Base-by-base conservation (phyloP, 2,113 vertebrate species). In the Glaucomys volans region DNA sequence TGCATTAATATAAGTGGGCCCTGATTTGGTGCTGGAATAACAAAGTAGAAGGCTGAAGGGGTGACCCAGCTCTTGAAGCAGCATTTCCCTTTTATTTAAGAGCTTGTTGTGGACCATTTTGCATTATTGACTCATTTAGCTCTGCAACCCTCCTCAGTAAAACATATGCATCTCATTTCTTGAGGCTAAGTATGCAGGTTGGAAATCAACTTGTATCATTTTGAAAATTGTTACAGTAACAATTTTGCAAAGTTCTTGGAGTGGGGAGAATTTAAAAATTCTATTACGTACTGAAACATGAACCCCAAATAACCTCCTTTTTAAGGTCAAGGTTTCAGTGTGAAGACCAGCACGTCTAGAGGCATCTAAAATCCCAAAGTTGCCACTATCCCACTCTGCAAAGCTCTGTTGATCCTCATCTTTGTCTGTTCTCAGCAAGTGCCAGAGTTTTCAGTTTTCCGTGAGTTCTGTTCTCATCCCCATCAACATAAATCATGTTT, bases 391-490 rank as follows among this genome's bases (percentile, higher is more conserved):
- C 69, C 14, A 1, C 57, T 52, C 4, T 3, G n/a, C 69, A 24
- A 9, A 40, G 26, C 64, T 24, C 22, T 74, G 18, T 16, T 8
- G 52, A 57, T 74, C 66, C 94, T 97, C 66, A 85, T 91, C 91
- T 95, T 94, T 96, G 92, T 72, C 84, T 91, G 0, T 30, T 95
- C 81, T 86, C 94, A 92, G 91, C 20, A 67, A 79, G 87, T 62
- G 71, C 52, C 75, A 95, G 96, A 97, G 96, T 94, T 90, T 95
- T 97, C 90, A 89, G 95, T 95, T 95, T 90, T 97, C 69, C 94
- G 50, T 62, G 74, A 75, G 83, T 67, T 26, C 54, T n/a, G 37
- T 11, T 50, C 12, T 88, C 90, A 83, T 66, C 96, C 92, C 94
- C 88, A 20, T 57, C 84, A 95, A 42, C 87, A 37, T n/a, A n/a